These are phyloP conservation scores for Pegea sp. DNA, from an alignment of 23 tunicate species.

Conservation along the genomic window DNA sequence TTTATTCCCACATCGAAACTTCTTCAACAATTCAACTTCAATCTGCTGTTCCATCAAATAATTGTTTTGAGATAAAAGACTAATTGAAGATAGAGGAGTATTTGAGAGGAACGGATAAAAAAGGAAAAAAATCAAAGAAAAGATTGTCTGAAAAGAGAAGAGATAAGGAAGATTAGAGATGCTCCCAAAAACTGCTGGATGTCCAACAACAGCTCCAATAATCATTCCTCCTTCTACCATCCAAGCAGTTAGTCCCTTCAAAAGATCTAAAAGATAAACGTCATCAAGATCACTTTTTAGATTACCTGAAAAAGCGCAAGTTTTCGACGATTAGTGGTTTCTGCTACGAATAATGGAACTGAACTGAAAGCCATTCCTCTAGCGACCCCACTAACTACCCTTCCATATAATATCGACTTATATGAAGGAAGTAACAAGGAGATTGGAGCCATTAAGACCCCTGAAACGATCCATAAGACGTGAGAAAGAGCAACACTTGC, in stretches of 20 bases:
- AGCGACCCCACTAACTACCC: neutral
- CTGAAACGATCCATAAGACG: neutral
- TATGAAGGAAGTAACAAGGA: neutral
- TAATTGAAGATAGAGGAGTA: too few species aligned
- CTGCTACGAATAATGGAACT: neutral
- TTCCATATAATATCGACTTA: neutral
- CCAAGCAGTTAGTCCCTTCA: neutral
- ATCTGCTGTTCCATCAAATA: too few species aligned
- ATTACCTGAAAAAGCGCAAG: neutral
- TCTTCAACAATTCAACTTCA: too few species aligned
- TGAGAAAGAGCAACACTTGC: neutral
- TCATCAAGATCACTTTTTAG: neutral
- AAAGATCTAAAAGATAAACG: neutral
- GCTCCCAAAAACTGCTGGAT: neutral
- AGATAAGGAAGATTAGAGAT: neutral
- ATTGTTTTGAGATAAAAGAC: too few species aligned
- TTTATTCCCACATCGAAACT: too few species aligned
- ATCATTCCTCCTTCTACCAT: neutral
- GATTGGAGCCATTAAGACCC: neutral
- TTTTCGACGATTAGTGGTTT: neutral
- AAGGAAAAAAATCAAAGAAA: neutral
- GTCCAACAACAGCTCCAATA: constrained; percentile 1
- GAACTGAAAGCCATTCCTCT: neutral
- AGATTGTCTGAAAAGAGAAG: neutral
- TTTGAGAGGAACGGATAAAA: neutral